Conservation (phyloP, 2,888 invertebrate genomes). For the Orthonevra nobilis region DNA sequence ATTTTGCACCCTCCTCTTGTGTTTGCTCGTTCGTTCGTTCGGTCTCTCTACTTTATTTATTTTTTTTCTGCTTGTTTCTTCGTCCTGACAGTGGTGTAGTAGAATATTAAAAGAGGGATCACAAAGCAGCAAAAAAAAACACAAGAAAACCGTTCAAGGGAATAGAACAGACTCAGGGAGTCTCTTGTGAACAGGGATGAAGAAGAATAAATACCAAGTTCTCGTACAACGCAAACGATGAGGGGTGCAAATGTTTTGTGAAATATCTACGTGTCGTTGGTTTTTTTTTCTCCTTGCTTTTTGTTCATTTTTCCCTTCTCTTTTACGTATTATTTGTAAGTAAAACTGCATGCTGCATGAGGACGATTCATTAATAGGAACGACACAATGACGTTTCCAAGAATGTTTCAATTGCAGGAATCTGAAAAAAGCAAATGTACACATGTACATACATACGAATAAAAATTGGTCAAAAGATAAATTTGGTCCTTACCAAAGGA, state of each 20-base stretch:
- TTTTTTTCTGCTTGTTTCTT: constrained; percentile 14
- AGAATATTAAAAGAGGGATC: constrained; percentile 66
- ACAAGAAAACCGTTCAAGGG: constrained; percentile 29
- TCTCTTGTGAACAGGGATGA: constrained; percentile 55
- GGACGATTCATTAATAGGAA: constrained; percentile 42
- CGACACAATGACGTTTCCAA: constrained; percentile 15
- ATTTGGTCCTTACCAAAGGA: constrained; percentile 26
- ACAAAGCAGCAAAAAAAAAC: constrained; percentile 28
- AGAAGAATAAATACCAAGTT: constrained; percentile 62
- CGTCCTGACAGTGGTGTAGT: constrained; percentile 61
- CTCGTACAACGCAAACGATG: constrained; percentile 33
- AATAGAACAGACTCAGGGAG: constrained; percentile 48
- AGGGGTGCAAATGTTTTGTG: constrained; percentile 65
- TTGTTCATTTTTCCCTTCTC: not conserved
- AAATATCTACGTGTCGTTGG: constrained; percentile 24
- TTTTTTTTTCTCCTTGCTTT: not conserved
- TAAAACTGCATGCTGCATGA: constrained; percentile 36
- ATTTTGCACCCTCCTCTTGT: constrained; percentile 70
- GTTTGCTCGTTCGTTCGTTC: not conserved
- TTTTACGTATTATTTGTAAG: constrained; percentile 26
- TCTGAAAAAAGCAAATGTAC: not conserved
- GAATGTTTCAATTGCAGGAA: constrained; percentile 33
- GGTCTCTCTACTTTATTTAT: not conserved
- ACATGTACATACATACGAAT: too few relatives aligned
- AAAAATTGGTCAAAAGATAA: constrained; percentile 46